Evolutionary conservation across 2,888 invertebrate genomes (phyloP), one percentile per base, ranked within the genome.

Genomic region (Orthonychiurus folsomi): DNA sequence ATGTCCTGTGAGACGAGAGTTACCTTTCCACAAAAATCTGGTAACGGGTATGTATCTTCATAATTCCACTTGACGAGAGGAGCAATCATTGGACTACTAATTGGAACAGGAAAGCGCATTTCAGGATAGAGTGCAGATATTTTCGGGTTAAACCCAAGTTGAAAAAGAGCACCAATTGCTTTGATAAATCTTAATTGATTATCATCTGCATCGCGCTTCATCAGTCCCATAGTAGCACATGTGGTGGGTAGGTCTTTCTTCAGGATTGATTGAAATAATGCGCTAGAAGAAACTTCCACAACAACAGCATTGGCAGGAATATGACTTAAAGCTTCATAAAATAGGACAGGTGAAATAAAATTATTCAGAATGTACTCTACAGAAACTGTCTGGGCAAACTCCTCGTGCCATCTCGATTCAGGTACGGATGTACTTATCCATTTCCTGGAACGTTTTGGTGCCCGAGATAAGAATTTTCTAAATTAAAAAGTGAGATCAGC

Each of bases 21-120:
- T 15, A 47, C 12, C 15, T 47, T 47, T 15, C 12, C 12, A 15
- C 15, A 9, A 26, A 28, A 59, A 20, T 59, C 50, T 23, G 37
- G n/a, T 9, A 59, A 23, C 25, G 5, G 21, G 26, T 9, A 59
- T 23, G 37, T 59, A 3, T 59, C 24, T 5, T 74, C 65, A 73
- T 95, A 93, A 70, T 94, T 88, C 93, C 94, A 95, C 68, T 84
- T 84, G n/a, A 94, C 83, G 1, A 88, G 79, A 2, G 90, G 86
- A 0, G 89, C 83, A 55, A 94, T 81, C 84, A 88, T 88, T 0
- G 89, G 86, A 0, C 94, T 95, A 1, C 88, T 87, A 37, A 86
- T 82, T 0, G 91, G 87, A 1, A 94, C 94, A 0, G 94, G 94
- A 77, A 84, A 91, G 20, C 82, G 74, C 0, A 91, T 80, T 53